Conservation (phyloP, 2,797 vertebrate genomes). For the Sciurus vulgaris region DNA sequence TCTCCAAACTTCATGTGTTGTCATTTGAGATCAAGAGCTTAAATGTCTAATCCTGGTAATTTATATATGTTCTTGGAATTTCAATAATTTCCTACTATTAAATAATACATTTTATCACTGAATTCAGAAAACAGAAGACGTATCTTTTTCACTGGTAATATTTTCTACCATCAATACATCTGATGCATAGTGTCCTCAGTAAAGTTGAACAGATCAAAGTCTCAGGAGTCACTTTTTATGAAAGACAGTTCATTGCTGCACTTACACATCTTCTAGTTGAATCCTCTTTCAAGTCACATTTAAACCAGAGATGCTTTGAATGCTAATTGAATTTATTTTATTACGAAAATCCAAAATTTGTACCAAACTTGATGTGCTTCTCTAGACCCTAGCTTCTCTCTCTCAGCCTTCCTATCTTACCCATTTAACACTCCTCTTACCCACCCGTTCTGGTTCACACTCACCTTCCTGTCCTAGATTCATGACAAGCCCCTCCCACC, state of each 20-base stretch:
- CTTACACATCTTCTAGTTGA: not conserved
- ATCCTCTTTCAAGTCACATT: not conserved
- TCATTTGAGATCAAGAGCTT: slow-evolving; percentile 30
- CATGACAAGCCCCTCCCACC: not conserved
- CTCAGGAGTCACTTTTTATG: not conserved
- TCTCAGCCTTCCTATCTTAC: not conserved
- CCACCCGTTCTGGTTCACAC: not conserved
- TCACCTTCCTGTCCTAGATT: not conserved
- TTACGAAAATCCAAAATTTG: not conserved
- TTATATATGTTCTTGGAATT: not conserved
- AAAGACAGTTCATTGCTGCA: not conserved
- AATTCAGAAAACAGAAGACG: not conserved
- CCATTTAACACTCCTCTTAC: not conserved
- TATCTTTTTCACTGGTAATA: not conserved
- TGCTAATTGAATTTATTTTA: not conserved
- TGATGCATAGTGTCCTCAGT: not conserved
- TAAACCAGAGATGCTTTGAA: not conserved
- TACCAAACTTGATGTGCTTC: not conserved
- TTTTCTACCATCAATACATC: not conserved
- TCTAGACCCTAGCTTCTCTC: not conserved
- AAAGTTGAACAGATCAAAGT: not conserved
- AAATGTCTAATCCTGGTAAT: not conserved
- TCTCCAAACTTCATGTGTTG: not conserved
- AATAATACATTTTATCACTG: not conserved
- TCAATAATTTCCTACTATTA: not conserved